A percentile compares a stretch with the other conserved stretches of the same genome.
Conservation (phyloP, 2,113 vertebrate genomes). For the Pionites leucogaster region DNA sequence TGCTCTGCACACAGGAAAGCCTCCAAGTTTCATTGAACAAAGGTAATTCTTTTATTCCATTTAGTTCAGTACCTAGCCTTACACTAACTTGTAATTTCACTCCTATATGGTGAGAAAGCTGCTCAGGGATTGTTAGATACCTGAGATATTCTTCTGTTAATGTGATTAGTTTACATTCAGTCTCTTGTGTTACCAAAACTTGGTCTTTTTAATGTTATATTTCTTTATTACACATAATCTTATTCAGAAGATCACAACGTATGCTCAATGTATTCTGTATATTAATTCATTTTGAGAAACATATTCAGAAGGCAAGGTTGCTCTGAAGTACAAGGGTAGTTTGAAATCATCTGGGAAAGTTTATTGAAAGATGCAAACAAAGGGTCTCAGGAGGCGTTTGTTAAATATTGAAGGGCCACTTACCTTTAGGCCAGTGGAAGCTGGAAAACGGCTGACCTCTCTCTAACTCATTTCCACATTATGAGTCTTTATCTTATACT, state of each 20-base stretch:
- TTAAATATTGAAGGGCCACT: not conserved
- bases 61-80: not conserved
- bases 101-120: not conserved
- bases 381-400: not conserved
- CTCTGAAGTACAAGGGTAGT: not conserved
- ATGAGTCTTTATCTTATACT: not conserved
- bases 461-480: not conserved
- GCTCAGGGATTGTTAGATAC: not conserved
- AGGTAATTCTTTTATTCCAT: not conserved
- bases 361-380: not conserved
- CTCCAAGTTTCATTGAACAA: not conserved
- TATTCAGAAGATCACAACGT: not conserved
- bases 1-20: not conserved
- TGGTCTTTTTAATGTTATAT: not conserved
- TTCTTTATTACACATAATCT: not conserved
- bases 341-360: not conserved
- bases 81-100: not conserved
- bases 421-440: not conserved
- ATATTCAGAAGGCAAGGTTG: not conserved
- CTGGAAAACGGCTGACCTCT: not conserved
- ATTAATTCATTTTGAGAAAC: not conserved
- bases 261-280: not conserved
- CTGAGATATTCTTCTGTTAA: not conserved
- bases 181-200: not conserved
- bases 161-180: not conserved